Evolutionary conservation across 1,140 invertebrate species (phyloP).

Genomic region (Cyrtorhinus lividipennis): DNA sequence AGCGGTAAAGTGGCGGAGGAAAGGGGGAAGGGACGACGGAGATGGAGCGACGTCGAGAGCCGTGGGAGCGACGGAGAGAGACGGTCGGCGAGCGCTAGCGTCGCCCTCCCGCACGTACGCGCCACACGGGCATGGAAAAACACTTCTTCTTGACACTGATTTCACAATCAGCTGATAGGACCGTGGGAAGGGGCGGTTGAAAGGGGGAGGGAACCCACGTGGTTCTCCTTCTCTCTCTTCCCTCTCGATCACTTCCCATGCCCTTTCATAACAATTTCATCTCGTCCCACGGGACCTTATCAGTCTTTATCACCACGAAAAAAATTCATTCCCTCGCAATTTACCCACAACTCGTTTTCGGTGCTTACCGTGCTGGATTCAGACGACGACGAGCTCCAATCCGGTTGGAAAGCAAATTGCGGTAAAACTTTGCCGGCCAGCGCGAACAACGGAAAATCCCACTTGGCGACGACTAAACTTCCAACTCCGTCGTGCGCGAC

Average conservation of each 20-base stretch:
- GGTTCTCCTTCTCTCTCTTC: not conserved
- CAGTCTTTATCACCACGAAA: too few relatives aligned
- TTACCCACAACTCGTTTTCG: not conserved
- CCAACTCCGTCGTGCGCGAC: too few relatives aligned
- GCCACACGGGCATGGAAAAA: not conserved
- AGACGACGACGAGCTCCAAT: not conserved
- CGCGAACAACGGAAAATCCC: not conserved
- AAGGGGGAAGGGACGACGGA: not conserved
- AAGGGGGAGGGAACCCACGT: not conserved
- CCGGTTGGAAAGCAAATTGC: not conserved
- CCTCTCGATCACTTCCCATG: not conserved
- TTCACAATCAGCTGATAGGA: not conserved
- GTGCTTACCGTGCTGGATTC: not conserved
- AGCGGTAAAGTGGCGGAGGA: not conserved
- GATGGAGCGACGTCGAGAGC: not conserved
- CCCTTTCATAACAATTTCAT: not conserved
- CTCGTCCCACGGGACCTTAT: too few relatives aligned
- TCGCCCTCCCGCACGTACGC: not conserved
- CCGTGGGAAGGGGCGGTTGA: not conserved
- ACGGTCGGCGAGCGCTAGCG: not conserved
- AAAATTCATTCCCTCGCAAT: too few relatives aligned
- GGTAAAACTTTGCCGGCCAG: not conserved
- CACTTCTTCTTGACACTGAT: not conserved
- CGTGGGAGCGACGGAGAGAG: not conserved
- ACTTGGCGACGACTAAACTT: not conserved